Conservation (phyloP, 2,888 invertebrate genomes). For the Euzetes globulus region DNA sequence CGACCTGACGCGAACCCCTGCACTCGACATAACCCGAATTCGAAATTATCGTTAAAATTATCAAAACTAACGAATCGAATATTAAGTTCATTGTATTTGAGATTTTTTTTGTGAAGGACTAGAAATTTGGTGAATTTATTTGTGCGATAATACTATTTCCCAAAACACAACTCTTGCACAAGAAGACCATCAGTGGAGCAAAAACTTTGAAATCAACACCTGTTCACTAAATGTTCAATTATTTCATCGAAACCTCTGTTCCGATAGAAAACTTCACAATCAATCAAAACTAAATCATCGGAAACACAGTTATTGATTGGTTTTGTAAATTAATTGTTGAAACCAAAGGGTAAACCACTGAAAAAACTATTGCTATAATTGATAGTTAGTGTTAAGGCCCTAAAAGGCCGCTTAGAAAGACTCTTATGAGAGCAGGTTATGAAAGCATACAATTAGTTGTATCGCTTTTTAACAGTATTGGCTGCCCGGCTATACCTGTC, state of each 20-base stretch:
- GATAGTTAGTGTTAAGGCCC: conserved; percentile 8
- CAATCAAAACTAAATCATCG: neutral
- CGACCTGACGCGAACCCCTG: neutral
- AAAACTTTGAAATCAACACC: conserved; percentile 8
- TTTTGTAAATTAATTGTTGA: neutral
- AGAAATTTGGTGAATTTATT: neutral
- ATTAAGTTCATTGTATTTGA: conserved; percentile 5
- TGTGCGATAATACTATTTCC: neutral
- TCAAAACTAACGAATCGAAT: neutral
- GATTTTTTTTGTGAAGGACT: conserved; percentile 2
- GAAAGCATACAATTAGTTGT: neutral
- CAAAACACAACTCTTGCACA: neutral
- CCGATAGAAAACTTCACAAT: neutral
- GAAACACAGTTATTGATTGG: neutral
- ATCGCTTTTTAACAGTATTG: neutral
- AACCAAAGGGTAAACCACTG: conserved; percentile 6
- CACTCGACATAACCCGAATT: neutral
- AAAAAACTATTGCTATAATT: neutral
- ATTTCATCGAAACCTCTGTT: neutral
- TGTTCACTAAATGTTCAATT: conserved; percentile 11
- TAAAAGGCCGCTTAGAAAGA: conserved; percentile 7
- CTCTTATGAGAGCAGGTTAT: conserved; percentile 23
- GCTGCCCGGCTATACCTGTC: conserved; percentile 17
- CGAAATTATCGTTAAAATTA: neutral
- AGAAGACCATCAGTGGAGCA: neutral